phyloP scores from a whole-genome alignment of 2,888 invertebrate genomes.

The Desoria tigrina region DNA sequence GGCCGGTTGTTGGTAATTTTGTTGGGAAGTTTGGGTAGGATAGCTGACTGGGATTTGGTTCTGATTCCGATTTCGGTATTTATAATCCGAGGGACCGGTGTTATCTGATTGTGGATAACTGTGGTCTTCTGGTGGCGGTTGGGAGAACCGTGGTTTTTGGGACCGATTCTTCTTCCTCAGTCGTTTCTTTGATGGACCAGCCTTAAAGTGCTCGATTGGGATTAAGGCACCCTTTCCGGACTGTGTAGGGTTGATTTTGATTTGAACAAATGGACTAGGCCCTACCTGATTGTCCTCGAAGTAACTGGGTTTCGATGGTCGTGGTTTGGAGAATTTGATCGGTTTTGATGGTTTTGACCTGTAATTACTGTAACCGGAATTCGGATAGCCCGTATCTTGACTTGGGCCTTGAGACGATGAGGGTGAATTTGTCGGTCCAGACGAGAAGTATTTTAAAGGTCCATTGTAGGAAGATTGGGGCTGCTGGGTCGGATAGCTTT shows the following conservation, averaged over 20 bases:
- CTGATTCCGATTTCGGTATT: not conserved
- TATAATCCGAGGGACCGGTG: not conserved
- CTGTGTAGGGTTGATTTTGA: not conserved
- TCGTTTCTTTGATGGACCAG: constrained; percentile 30
- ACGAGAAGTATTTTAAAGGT: constrained; percentile 21
- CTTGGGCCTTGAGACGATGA: too few relatives aligned
- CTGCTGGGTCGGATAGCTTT: constrained; percentile 6
- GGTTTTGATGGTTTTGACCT: not conserved
- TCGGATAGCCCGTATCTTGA: not conserved
- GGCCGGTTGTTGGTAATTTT: constrained; percentile 4
- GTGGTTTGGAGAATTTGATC: not conserved
- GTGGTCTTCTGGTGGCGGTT: not conserved
- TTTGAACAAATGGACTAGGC: not conserved
- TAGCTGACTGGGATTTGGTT: too few relatives aligned
- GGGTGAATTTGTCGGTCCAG: not conserved
- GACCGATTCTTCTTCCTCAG: not conserved
- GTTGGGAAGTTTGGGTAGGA: too few relatives aligned
- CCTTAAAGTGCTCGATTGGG: constrained; percentile 43
- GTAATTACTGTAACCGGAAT: not conserved
- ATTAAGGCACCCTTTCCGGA: constrained; percentile 24
- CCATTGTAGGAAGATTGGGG: constrained; percentile 1
- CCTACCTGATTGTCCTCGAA: not conserved
- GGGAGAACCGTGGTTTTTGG: too few relatives aligned
- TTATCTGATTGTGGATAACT: not conserved
- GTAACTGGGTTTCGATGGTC: not conserved